These are phyloP conservation scores for Melipona quadrifasciata DNA, from an alignment of 1,140 invertebrate species.

Conservation along the genomic window DNA sequence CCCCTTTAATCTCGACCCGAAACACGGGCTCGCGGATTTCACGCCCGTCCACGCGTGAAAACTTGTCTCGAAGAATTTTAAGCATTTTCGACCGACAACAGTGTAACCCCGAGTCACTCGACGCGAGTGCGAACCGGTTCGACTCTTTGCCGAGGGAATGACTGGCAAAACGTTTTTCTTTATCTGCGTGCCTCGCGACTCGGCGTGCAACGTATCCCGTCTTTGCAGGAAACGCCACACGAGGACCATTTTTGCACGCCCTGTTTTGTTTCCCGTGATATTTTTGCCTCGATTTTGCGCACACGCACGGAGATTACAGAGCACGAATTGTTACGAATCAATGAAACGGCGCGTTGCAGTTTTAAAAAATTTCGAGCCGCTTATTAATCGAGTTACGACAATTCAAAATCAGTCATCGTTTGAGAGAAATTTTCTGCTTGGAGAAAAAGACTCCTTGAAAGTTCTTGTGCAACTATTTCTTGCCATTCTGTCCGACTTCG, in stretches of 20 bases:
- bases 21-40: not conserved
- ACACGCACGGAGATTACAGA: not conserved
- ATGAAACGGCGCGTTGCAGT: not conserved
- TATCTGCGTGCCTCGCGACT: too few relatives aligned
- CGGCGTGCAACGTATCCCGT: not conserved
- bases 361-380: too few relatives aligned
- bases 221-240: not conserved
- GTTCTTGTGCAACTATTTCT: too few relatives aligned
- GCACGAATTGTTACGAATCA: not conserved
- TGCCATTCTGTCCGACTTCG: too few relatives aligned
- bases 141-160: not conserved
- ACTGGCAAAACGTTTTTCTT: not conserved
- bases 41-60: conserved; percentile 25
- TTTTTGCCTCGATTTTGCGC: not conserved
- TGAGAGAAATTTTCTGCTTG: too few relatives aligned
- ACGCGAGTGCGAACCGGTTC: not conserved
- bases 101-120: conserved; percentile 26
- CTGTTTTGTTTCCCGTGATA: conserved; percentile 3
- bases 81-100: conserved; percentile 9
- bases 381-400: too few relatives aligned
- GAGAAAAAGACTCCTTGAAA: too few relatives aligned
- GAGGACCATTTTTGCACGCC: not conserved
- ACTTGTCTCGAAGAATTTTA: conserved; percentile 38
- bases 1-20: conserved; percentile 36
- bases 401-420: too few relatives aligned